Conservation (phyloP, 2,113 vertebrate species). For the Bettongia penicillata region DNA sequence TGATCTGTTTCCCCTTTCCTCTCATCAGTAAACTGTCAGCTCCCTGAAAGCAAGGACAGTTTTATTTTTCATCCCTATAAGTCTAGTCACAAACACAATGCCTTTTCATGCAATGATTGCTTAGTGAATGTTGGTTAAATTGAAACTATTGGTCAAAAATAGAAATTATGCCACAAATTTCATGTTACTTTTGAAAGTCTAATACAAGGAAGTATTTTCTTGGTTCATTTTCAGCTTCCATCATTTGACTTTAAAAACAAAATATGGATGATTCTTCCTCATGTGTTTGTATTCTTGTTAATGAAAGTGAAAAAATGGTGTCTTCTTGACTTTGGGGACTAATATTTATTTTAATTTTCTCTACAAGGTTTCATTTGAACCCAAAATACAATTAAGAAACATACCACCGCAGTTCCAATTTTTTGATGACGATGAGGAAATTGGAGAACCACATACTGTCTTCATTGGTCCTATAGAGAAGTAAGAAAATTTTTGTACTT, state of each 20-base stretch:
- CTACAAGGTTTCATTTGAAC: slow-evolving; percentile 82
- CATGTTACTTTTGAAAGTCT: slow-evolving; percentile 46
- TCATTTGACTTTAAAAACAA: neutral
- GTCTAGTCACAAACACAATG: neutral
- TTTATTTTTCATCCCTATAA: neutral
- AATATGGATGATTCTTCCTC: neutral
- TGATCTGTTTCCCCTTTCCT: neutral
- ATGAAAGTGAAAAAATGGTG: neutral
- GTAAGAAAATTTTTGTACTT: slow-evolving; percentile 84
- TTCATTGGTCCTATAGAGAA: slow-evolving; percentile 96
- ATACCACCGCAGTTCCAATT: slow-evolving; percentile 84
- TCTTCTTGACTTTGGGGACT: slow-evolving; percentile 56
- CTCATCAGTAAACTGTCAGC: neutral
- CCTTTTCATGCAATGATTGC: neutral
- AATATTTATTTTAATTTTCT: slow-evolving; percentile 62
- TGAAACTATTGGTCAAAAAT: slow-evolving; percentile 30
- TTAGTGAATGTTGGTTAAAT: neutral
- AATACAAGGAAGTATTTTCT: slow-evolving; percentile 11
- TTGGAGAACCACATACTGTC: slow-evolving; percentile 92
- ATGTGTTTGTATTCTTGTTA: slow-evolving; percentile 7
- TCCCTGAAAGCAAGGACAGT: neutral
- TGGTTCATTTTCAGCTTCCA: slow-evolving; percentile 27
- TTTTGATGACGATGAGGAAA: slow-evolving; percentile 93
- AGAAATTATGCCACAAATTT: neutral
- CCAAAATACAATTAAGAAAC: slow-evolving; percentile 85